A percentile compares a stretch with the other conserved stretches of the same genome.
Evolutionary conservation across 2,888 invertebrate genomes (phyloP).

Genomic region (Rotaria macrura): DNA sequence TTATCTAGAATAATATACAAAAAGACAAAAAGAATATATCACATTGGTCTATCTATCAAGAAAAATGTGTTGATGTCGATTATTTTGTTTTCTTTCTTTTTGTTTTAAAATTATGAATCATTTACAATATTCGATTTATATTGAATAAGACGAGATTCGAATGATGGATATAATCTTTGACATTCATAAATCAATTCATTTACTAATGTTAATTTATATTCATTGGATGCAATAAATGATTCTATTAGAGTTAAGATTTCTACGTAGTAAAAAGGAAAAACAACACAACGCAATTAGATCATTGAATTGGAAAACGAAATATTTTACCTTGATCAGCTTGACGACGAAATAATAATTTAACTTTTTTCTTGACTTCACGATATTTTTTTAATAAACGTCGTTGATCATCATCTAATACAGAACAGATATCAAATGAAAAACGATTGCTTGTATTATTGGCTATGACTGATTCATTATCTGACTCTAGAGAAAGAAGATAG

Average conservation of each 20-base stretch:
- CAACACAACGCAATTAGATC: too few species aligned
- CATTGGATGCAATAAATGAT: neutral
- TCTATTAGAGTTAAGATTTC: neutral
- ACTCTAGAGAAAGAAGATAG: neutral
- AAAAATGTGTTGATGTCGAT: neutral
- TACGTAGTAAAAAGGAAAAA: neutral
- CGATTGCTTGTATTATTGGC: neutral
- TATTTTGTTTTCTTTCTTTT: neutral
- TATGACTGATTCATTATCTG: neutral
- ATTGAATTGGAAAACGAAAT: too few species aligned
- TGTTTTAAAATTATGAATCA: neutral
- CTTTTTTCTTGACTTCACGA: neutral
- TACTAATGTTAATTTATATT: neutral
- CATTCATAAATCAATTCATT: conserved; percentile 10
- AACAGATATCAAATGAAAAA: neutral
- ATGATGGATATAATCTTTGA: neutral
- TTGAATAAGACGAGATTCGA: neutral
- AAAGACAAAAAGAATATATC: neutral
- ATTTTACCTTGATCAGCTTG: neutral
- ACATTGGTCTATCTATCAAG: neutral
- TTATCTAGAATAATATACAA: neutral
- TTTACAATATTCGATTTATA: neutral
- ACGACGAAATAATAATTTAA: neutral
- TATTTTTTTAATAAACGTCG: neutral
- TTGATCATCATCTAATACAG: neutral